These are phyloP conservation scores for Drosophila orena DNA, from an alignment of 1,140 invertebrate genomes.

Conservation along the genomic window DNA sequence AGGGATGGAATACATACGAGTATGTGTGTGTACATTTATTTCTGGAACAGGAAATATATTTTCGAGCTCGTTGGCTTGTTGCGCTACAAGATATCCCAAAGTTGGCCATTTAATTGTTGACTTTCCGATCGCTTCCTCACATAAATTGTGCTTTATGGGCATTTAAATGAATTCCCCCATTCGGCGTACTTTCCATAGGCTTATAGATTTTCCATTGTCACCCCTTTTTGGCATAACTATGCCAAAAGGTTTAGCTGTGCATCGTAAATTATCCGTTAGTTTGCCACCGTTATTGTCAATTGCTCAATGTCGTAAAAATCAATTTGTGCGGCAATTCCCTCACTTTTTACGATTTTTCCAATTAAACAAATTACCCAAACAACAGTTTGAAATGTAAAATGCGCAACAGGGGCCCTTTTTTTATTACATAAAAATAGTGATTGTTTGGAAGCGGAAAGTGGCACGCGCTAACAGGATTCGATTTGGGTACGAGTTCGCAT, in stretches of 20 bases:
- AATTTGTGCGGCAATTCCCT: conserved; percentile 63
- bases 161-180: conserved; percentile 33
- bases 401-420: conserved; percentile 12
- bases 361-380: conserved; percentile 80
- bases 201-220: conserved; percentile 18
- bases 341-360: conserved; percentile 78
- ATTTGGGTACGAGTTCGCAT: neutral
- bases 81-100: conserved; percentile 18
- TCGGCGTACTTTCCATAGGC: conserved; percentile 1
- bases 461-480: conserved; percentile 56
- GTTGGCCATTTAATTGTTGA: conserved; percentile 27
- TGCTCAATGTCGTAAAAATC: conserved; percentile 73
- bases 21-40: neutral
- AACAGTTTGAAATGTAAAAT: conserved; percentile 51
- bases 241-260: conserved; percentile 53
- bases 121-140: conserved; percentile 19
- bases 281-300: conserved; percentile 73
- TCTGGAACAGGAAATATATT: conserved; percentile 18
- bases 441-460: conserved; percentile 31
- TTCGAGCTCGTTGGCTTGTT: conserved; percentile 27
- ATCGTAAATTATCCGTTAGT: conserved; percentile 68
- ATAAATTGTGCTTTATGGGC: conserved; percentile 28
- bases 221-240: conserved; percentile 9
- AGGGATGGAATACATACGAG: conserved; percentile 5
- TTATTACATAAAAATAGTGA: conserved; percentile 53